Evolutionary conservation across 1,140 invertebrate species (phyloP).

Genomic region (Lordiphosa clarofinis): DNA sequence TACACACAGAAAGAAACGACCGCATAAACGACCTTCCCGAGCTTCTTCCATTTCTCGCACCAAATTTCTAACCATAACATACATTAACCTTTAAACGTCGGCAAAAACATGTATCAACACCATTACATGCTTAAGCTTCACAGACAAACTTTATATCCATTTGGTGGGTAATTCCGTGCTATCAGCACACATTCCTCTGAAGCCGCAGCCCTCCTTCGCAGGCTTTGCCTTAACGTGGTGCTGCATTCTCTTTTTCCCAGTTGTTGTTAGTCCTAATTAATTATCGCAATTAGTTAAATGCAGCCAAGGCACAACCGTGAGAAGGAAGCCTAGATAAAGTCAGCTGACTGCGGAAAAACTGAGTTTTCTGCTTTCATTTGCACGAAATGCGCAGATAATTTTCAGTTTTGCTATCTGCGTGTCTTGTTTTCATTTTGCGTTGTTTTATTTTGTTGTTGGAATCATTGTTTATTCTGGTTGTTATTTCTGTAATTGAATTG

Average conservation of each 20-base stretch:
- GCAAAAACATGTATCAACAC: conserved; percentile 7
- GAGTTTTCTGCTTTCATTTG: conserved; percentile 66
- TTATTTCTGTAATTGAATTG: conserved; percentile 61
- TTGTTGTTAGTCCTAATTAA: conserved; percentile 72
- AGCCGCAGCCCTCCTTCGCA: conserved; percentile 12
- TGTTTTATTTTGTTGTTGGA: conserved; percentile 21
- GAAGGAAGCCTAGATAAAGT: conserved; percentile 42
- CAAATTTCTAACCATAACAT: too few relatives aligned
- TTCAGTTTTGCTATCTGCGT: conserved; percentile 52
- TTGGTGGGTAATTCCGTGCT: conserved; percentile 37
- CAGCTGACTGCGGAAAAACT: conserved; percentile 69
- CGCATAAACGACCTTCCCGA: too few relatives aligned
- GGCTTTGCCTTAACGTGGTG: conserved; percentile 37
- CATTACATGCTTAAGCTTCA: conserved; percentile 5
- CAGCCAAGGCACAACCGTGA: conserved; percentile 37
- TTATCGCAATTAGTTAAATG: conserved; percentile 73
- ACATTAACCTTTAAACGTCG: background rate
- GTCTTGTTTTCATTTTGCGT: conserved; percentile 59
- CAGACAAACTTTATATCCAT: conserved; percentile 30
- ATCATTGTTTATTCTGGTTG: conserved; percentile 26
- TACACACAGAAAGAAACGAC: too few relatives aligned
- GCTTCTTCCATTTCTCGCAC: too few relatives aligned
- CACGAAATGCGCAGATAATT: conserved; percentile 66
- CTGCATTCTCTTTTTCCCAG: conserved; percentile 35
- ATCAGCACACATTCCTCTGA: conserved; percentile 25